Evolutionary conservation across 2,113 vertebrate species (phyloP).

Genomic region (Petrocephalus zakoni): DNA sequence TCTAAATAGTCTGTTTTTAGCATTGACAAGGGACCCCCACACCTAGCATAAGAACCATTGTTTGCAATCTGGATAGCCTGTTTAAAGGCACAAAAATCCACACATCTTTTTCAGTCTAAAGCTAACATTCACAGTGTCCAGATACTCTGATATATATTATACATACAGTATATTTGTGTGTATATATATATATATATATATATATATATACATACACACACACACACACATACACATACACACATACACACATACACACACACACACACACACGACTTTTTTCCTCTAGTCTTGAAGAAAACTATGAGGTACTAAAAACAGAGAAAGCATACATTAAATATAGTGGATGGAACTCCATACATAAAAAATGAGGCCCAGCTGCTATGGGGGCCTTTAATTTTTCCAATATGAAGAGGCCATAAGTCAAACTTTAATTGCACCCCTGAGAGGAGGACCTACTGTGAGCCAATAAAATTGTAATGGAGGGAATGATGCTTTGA

Average conservation of each 20-base stretch:
- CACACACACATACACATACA: too few relatives aligned
- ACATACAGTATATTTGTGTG: too few relatives aligned
- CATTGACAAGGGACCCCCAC: not conserved
- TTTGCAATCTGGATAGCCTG: not conserved
- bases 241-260: too few relatives aligned
- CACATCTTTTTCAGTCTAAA: not conserved
- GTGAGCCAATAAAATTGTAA: constrained; percentile 20
- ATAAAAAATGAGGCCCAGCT: constrained; percentile 20
- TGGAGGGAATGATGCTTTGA: constrained; percentile 9
- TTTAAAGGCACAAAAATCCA: not conserved
- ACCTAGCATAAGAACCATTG: not conserved
- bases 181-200: too few relatives aligned
- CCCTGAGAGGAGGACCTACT: constrained; percentile 4
- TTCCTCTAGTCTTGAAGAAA: not conserved
- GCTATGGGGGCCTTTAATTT: not conserved
- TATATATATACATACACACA: too few relatives aligned
- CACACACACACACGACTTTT: not conserved
- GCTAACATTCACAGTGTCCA: not conserved
- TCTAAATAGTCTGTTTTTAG: not conserved
- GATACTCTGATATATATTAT: not conserved
- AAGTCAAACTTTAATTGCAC: not conserved
- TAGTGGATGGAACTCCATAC: not conserved
- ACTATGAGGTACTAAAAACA: not conserved
- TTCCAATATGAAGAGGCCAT: constrained; percentile 9
- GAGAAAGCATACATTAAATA: not conserved